Evolutionary conservation across 2,113 vertebrate genomes (phyloP).

Genomic region (Delphinapterus leucas): DNA sequence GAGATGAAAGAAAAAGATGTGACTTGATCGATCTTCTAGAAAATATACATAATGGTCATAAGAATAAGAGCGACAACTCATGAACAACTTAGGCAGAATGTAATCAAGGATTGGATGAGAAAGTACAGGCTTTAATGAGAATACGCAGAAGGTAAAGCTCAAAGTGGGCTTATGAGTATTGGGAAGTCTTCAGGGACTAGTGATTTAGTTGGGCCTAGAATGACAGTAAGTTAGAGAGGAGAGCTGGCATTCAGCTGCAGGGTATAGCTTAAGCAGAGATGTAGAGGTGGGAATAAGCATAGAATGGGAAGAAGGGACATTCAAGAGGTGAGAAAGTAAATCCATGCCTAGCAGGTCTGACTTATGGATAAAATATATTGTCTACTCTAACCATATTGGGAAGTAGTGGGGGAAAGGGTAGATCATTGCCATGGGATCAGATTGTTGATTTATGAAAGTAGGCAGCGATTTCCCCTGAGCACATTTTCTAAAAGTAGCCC

Average conservation of each 20-base stretch:
- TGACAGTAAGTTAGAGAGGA: neutral
- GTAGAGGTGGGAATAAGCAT: neutral
- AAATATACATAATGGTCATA: neutral
- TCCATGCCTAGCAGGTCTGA: neutral
- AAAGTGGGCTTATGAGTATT: neutral
- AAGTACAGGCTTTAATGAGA: neutral
- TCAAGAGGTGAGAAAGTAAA: neutral
- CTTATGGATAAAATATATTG: neutral
- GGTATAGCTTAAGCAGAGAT: neutral
- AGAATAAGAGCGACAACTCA: neutral
- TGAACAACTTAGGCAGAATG: neutral
- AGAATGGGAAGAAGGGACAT: neutral
- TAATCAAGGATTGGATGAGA: neutral
- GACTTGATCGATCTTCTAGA: neutral
- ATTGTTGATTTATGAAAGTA: neutral
- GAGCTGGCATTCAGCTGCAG: neutral
- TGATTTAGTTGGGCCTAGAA: neutral
- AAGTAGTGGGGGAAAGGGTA: neutral
- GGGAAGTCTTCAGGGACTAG: neutral
- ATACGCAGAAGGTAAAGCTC: neutral
- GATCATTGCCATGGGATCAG: neutral
- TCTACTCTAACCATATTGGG: neutral
- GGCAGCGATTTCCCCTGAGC: neutral
- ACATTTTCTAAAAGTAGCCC: neutral
- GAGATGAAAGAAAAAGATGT: conserved; percentile 3